Conservation (phyloP, 2,797 vertebrate genomes). For the Etheostoma perlongum region DNA sequence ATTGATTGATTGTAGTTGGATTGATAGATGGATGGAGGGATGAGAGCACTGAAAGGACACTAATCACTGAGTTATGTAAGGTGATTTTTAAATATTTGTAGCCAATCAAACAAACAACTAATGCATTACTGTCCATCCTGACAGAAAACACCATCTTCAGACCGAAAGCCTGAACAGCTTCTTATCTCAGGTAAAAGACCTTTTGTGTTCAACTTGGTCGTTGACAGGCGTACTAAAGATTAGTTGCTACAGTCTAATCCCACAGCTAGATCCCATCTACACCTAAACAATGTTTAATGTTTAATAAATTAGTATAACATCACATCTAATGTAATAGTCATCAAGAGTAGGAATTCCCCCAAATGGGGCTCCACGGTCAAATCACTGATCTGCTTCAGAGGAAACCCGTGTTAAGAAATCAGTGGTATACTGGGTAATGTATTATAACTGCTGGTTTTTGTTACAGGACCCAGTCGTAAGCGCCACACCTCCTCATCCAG, state of each 20-base stretch:
- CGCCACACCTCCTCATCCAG: constrained; percentile 71
- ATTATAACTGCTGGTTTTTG: constrained; percentile 2
- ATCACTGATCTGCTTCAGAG: not conserved
- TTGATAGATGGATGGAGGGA: not conserved
- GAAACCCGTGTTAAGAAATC: not conserved
- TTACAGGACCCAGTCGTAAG: constrained; percentile 78
- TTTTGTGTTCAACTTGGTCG: not conserved
- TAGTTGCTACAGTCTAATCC: not conserved
- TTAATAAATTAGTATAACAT: not conserved
- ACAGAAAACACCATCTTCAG: constrained; percentile 77
- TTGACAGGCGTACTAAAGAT: not conserved
- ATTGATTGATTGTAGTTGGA: not conserved
- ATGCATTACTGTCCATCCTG: constrained; percentile 30
- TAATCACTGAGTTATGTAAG: not conserved
- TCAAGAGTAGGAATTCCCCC: not conserved
- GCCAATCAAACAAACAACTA: not conserved
- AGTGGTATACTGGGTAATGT: not conserved
- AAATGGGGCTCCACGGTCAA: not conserved
- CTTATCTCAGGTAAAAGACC: constrained; percentile 77
- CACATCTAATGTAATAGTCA: not conserved
- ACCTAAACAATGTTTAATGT: not conserved
- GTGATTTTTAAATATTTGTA: not conserved
- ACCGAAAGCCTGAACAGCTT: constrained; percentile 31
- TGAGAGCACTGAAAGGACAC: not conserved
- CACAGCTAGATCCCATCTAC: not conserved